Percentiles rank a stretch among this genome's conserved stretches.
Conservation (phyloP, 2,797 vertebrate genomes). For the Siniperca undulata region DNA sequence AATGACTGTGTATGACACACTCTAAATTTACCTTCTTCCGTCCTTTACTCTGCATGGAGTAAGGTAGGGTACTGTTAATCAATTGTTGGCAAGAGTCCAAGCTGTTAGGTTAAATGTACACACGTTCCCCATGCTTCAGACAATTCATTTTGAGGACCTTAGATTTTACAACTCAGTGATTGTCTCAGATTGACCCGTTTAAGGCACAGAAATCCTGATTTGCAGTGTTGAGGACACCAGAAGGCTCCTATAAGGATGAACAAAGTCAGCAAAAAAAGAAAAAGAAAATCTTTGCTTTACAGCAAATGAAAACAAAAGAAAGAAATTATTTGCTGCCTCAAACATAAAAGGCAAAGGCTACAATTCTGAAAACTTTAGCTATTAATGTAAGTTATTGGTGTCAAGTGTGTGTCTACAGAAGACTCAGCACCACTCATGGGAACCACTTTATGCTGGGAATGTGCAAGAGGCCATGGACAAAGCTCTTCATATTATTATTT, state of each 20-base stretch:
- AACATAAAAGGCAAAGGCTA: neutral
- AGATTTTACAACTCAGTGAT: neutral
- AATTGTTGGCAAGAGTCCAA: slow-evolving; percentile 42
- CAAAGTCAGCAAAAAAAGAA: neutral
- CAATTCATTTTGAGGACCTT: neutral
- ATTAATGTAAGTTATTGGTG: neutral
- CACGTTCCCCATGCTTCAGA: slow-evolving; percentile 21
- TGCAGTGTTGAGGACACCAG: neutral
- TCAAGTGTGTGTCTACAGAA: neutral
- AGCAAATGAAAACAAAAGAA: neutral
- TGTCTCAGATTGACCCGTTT: neutral
- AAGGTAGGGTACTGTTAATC: slow-evolving; percentile 12
- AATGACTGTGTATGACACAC: neutral
- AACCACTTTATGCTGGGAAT: neutral
- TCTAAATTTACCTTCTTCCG: slow-evolving; percentile 11
- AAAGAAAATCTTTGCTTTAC: neutral
- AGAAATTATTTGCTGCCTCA: neutral
- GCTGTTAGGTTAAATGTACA: slow-evolving; percentile 23
- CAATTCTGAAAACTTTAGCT: neutral
- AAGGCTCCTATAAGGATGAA: neutral
- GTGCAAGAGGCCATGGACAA: neutral
- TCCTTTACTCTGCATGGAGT: slow-evolving; percentile 11
- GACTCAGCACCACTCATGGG: neutral
- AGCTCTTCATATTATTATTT: too few relatives aligned
- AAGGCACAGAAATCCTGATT: neutral